phyloP scores from a whole-genome alignment of 64 coral and sea anemone genomes.

The Anthopleura sola region DNA sequence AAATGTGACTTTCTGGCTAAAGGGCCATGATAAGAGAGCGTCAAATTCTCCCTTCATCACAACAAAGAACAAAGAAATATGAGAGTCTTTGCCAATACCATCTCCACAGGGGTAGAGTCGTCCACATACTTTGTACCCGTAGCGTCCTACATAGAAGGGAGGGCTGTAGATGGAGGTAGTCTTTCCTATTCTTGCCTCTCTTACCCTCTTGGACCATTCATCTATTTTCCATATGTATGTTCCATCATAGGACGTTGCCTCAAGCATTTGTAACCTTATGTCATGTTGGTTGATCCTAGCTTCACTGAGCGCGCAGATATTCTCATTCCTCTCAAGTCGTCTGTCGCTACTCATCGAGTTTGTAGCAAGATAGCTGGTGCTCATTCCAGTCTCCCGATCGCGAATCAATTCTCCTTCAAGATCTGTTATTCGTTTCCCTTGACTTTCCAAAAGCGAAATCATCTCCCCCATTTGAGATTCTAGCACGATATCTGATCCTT shows the following conservation, averaged over 20 bases:
- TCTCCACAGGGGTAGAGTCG: background rate
- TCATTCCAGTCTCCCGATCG: background rate
- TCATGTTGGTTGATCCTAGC: slow-evolving; percentile 34
- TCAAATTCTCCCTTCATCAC: background rate
- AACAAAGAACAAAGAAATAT: background rate
- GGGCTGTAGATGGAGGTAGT: background rate
- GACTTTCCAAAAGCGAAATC: background rate
- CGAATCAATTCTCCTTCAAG: background rate
- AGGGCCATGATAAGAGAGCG: background rate
- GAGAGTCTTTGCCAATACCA: background rate
- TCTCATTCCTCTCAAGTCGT: slow-evolving; percentile 27
- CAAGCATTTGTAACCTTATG: slow-evolving; percentile 27
- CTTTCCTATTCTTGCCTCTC: background rate
- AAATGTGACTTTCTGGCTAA: background rate
- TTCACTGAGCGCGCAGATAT: slow-evolving; percentile 25
- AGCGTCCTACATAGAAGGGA: background rate
- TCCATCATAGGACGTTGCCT: no score
- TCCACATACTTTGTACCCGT: background rate
- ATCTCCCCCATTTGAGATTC: background rate
- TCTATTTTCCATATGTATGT: background rate
- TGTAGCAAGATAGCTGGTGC: background rate
- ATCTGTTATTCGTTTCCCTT: background rate
- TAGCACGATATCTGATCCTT: background rate
- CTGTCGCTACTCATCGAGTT: background rate
- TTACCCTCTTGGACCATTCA: background rate